phyloP scores from a whole-genome alignment of 2,113 vertebrate genomes.

The Heterotis niloticus region DNA sequence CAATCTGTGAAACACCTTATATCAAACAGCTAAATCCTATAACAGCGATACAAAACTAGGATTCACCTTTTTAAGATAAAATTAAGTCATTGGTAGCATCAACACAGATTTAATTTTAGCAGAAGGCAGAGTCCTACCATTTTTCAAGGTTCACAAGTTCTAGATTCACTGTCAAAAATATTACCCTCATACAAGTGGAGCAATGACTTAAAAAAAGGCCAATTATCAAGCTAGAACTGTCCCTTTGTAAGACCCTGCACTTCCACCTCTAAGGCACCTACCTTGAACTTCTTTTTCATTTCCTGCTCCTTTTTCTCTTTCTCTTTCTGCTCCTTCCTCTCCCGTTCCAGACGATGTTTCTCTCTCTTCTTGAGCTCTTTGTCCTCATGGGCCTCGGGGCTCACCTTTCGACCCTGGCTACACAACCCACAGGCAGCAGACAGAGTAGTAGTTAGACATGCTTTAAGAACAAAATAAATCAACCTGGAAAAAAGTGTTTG shows the following conservation, averaged over 20 bases:
- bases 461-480: background rate
- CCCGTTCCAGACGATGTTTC: conserved; percentile 61
- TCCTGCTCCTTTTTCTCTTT: conserved; percentile 61
- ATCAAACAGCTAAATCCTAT: no score
- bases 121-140: no score
- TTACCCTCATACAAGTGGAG: background rate
- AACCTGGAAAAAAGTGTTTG: background rate
- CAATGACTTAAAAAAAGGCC: background rate
- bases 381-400: conserved; percentile 49
- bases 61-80: no score
- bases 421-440: background rate
- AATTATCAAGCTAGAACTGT: background rate
- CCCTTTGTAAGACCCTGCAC: no score
- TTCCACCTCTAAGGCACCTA: conserved; percentile 31
- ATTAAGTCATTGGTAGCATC: no score
- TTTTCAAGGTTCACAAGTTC: background rate
- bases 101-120: no score
- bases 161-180: background rate
- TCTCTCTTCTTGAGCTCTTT: conserved; percentile 65
- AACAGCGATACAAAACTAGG: no score
- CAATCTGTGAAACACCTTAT: background rate
- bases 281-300: conserved; percentile 72
- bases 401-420: conserved; percentile 48
- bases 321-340: conserved; percentile 64
- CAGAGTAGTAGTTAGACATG: background rate